Percentiles rank a stretch among this genome's conserved stretches.
phyloP scores from a whole-genome alignment of 1,140 invertebrate genomes.

The Rhopalosiphum padi region DNA sequence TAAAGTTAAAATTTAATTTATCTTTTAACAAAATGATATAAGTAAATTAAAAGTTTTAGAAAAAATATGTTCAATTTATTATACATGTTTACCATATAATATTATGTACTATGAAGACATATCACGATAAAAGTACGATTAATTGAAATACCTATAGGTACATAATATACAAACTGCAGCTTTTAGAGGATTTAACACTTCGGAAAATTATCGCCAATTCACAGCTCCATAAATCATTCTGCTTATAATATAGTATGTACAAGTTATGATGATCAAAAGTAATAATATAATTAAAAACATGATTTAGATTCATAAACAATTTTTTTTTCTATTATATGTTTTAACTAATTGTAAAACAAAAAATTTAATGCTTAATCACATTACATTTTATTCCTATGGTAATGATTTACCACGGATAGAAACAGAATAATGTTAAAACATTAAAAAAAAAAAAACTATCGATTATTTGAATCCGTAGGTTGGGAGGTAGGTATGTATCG shows the following conservation, averaged over 20 bases:
- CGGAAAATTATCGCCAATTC: not conserved
- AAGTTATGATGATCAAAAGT: not conserved
- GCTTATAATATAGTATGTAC: not conserved
- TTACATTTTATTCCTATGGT: not conserved
- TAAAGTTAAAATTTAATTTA: constrained; percentile 13
- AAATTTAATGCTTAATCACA: not conserved
- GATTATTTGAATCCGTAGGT: not conserved
- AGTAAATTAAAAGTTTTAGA: not conserved
- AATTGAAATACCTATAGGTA: too few species aligned
- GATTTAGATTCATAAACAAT: not conserved
- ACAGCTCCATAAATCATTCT: not conserved
- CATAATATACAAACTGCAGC: not conserved
- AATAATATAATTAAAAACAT: not conserved
- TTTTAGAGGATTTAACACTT: not conserved
- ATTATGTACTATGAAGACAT: too few species aligned
- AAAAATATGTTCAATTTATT: not conserved
- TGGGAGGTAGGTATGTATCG: not conserved
- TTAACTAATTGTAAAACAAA: not conserved
- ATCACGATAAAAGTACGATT: too few species aligned
- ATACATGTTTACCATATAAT: not conserved
- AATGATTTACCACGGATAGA: not conserved
- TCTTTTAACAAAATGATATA: not conserved
- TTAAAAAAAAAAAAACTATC: not conserved
- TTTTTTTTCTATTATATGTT: not conserved
- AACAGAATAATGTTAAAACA: not conserved